Evolutionary conservation across 1,140 invertebrate species (phyloP), one percentile per base, ranked within the genome.

Genomic region (Epicauta chinensis): DNA sequence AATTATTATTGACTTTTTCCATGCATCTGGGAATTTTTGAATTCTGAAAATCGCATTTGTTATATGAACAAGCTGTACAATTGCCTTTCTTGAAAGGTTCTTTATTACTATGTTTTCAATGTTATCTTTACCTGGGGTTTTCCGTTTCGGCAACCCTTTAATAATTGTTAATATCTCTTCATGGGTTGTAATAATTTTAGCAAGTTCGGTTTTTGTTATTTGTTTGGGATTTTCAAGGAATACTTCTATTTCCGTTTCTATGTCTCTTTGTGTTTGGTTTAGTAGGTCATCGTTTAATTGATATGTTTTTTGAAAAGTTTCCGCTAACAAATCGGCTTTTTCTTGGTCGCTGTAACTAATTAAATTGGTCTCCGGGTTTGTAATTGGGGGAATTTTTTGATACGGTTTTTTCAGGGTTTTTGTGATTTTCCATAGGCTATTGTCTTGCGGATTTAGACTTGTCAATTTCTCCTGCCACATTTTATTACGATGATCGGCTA

Each of bases 1-100:
- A 5, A 71, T 60, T 9, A 73, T 51, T 3, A 51, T 67, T 1
- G 65, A 69, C n/a, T 53, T 43, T 63, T 74, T 73, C 68, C 67
- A 72, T 1, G 5, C 1, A 0, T 11, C 2, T 0, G 69, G 62
- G 41, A 71, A 71, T 35, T 72, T 64, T 4, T 36, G 23, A 1
- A 65, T 17, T 49, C 46, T 61, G 0, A 71, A 15, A 11, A 52
- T 51, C 6, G 43, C 55, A 40, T 71, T 71, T 11, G 60, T 55
- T 13, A 63, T 58, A 14, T 48, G 15, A n/a, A 10, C 11, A 1
- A 57, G 11, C 36, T 38, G 7, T 12, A 15, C 15, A 4, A 48
- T 40, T 13, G 17, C 16, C 36, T 57, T 54, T 17, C 17, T 32
- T 3, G 46, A 36, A 11, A 57, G 13, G 10, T 53, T 42, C 23